These are phyloP conservation scores for Tolypeutes matacus DNA, from an alignment of 2,797 vertebrate genomes.

Conservation along the genomic window DNA sequence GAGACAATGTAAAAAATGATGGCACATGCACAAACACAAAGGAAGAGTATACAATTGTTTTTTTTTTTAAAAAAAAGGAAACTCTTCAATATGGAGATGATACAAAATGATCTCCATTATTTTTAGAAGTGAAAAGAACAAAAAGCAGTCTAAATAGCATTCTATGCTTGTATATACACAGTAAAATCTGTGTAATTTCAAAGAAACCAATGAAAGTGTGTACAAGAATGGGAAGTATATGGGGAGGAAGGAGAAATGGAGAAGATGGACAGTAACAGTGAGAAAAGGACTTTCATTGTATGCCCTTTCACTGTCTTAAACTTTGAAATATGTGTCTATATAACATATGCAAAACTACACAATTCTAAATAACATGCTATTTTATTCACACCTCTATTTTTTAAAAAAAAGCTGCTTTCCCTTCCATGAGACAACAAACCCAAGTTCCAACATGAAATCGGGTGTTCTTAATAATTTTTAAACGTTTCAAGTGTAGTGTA, in stretches of 20 bases:
- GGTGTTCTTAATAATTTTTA: neutral
- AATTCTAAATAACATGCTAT: neutral
- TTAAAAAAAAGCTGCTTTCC: neutral
- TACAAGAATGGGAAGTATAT: no score
- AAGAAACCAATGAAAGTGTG: neutral
- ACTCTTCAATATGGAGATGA: neutral
- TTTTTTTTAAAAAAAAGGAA: neutral
- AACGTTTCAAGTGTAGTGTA: neutral
- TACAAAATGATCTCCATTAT: neutral
- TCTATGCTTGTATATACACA: neutral
- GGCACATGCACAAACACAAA: neutral
- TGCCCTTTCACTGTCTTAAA: neutral
- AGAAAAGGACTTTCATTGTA: neutral
- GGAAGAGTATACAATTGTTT: neutral
- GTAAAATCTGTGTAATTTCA: neutral
- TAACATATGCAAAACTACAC: neutral
- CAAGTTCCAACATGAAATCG: neutral
- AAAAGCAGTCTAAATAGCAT: neutral
- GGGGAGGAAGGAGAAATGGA: neutral
- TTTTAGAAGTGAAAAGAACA: neutral
- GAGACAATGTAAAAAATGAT: neutral
- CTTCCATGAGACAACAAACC: neutral
- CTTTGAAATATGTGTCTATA: neutral
- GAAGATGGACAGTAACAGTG: fast-evolving
- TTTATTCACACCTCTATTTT: neutral